Evolutionary conservation across 2,797 vertebrate species (phyloP).

Genomic region (Heterohyrax brucei): DNA sequence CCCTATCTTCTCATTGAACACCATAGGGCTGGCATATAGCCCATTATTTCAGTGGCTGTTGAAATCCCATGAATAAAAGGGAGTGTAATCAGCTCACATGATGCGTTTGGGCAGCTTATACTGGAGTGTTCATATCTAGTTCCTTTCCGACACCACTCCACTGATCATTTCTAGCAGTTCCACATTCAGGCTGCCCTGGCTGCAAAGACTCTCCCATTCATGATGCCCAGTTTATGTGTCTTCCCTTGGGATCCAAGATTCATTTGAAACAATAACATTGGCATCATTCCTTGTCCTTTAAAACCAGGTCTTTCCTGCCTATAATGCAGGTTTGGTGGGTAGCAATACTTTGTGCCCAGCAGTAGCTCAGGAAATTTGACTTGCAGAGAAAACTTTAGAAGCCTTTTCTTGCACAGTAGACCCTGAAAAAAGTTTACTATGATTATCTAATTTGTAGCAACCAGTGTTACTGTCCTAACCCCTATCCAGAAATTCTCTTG

Average conservation of each 20-base stretch:
- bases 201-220: neutral
- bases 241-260: slow-evolving; percentile 31
- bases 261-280: neutral
- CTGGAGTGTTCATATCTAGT: neutral
- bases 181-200: neutral
- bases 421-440: neutral
- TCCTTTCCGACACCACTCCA: neutral
- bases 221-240: neutral
- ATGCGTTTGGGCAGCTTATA: neutral
- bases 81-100: neutral
- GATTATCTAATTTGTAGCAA: neutral
- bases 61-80: neutral
- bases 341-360: neutral
- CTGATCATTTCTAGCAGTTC: neutral
- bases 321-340: neutral
- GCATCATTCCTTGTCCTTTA: neutral
- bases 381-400: slow-evolving; percentile 42
- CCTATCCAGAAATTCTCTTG: neutral
- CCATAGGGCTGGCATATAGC: neutral
- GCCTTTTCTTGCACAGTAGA: neutral
- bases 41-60: neutral
- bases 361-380: neutral
- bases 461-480: neutral
- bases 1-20: neutral
- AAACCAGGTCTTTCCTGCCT: slow-evolving; percentile 41